Conservation (phyloP, 2,888 invertebrate species). For the Hecatera dysodea region DNA sequence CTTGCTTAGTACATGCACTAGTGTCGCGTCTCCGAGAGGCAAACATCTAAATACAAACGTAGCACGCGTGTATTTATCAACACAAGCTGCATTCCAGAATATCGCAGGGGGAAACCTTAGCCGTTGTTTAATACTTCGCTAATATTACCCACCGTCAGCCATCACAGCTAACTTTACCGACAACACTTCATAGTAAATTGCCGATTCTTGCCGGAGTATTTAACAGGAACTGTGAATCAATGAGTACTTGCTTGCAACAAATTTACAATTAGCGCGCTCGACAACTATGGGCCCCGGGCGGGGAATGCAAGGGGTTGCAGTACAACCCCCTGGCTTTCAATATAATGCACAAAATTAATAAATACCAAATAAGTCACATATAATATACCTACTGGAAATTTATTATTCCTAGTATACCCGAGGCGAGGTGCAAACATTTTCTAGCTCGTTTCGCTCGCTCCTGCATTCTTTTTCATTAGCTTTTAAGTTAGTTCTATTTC, state of each 20-base stretch:
- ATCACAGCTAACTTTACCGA: slow-evolving; percentile 54
- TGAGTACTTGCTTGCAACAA: slow-evolving; percentile 39
- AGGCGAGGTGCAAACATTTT: too few species aligned
- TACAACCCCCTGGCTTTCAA: too few species aligned
- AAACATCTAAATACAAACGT: slow-evolving; percentile 34
- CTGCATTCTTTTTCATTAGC: too few species aligned
- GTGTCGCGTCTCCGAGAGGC: slow-evolving; percentile 5
- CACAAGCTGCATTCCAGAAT: slow-evolving; percentile 55
- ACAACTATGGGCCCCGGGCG: too few species aligned
- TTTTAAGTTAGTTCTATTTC: too few species aligned
- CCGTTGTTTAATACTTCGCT: slow-evolving; percentile 66
- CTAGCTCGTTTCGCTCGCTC: too few species aligned
- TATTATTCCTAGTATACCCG: too few species aligned
- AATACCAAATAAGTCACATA: too few species aligned
- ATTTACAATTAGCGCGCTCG: slow-evolving; percentile 34
- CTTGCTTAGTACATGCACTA: slow-evolving; percentile 41
- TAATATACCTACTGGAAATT: too few species aligned
- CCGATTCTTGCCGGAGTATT: slow-evolving; percentile 62
- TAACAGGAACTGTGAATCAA: slow-evolving; percentile 59
- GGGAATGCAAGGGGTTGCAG: too few species aligned
- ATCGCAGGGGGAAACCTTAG: slow-evolving; percentile 63
- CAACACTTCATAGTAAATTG: slow-evolving; percentile 59
- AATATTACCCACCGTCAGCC: slow-evolving; percentile 64
- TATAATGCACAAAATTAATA: too few species aligned
- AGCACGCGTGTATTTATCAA: slow-evolving; percentile 57